Evolutionary conservation across 2,113 vertebrate genomes (phyloP).

Genomic region (Poicephalus gulielmi): DNA sequence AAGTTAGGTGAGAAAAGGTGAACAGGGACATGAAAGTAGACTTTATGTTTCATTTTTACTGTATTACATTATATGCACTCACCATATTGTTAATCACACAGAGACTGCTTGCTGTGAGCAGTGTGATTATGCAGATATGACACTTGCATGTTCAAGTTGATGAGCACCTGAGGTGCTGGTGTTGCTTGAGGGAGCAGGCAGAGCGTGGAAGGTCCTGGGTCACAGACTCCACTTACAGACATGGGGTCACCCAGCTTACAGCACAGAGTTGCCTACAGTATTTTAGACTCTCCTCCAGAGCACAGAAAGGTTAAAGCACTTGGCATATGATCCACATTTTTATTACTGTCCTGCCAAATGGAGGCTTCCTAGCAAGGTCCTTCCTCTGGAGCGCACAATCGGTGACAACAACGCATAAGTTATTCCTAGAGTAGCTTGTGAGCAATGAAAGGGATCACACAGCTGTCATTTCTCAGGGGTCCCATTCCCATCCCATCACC

Average conservation of each 20-base stretch:
- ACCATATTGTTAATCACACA: neutral
- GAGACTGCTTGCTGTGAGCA: neutral
- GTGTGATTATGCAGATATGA: too few species aligned
- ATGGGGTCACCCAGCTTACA: neutral
- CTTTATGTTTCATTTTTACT: neutral
- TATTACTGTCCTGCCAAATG: neutral
- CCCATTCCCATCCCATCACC: neutral
- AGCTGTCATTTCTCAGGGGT: neutral
- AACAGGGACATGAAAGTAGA: neutral
- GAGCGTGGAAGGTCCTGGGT: neutral
- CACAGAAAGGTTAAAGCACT: neutral
- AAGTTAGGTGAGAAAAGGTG: neutral
- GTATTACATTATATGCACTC: rapidly evolving
- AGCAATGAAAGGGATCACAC: neutral
- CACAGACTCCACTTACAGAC: neutral
- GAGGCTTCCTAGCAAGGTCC: neutral
- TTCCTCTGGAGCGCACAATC: neutral
- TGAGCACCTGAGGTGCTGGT: neutral
- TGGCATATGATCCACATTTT: neutral
- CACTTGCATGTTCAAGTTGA: neutral
- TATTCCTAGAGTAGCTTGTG: neutral
- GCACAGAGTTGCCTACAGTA: neutral
- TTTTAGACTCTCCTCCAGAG: neutral
- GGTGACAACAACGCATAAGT: rapidly evolving
- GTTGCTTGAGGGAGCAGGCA: neutral